These are phyloP conservation scores for Calliphora vicina DNA, from an alignment of 1,140 invertebrate species.

Conservation along the genomic window DNA sequence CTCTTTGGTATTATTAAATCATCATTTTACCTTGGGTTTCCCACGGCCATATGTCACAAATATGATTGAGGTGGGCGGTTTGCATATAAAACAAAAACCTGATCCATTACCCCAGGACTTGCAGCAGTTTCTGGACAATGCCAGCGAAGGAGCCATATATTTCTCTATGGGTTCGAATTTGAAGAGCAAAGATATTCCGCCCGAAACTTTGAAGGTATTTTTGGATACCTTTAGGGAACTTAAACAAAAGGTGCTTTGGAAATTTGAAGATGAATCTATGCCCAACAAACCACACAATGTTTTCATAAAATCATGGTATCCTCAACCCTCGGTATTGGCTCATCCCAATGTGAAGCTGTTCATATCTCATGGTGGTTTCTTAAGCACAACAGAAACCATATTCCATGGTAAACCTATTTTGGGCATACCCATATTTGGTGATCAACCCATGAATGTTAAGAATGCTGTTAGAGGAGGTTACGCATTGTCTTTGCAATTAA, in stretches of 20 bases:
- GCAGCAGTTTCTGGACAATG: conserved; percentile 66
- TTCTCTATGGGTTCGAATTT: conserved; percentile 73
- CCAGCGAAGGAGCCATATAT: conserved; percentile 68
- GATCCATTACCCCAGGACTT: conserved; percentile 63
- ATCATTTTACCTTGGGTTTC: conserved; percentile 66
- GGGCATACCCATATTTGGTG: conserved; percentile 72
- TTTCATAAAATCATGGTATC: conserved; percentile 72
- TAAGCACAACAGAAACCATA: conserved; percentile 76
- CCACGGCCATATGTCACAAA: conserved; percentile 67
- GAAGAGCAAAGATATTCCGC: conserved; percentile 65
- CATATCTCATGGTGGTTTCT: conserved; percentile 76
- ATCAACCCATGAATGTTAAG: conserved; percentile 70
- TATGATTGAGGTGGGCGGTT: conserved; percentile 66
- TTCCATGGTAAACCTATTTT: conserved; percentile 76
- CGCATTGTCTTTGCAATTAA: conserved; percentile 60
- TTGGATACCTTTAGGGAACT: conserved; percentile 67
- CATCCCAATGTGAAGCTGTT: conserved; percentile 75
- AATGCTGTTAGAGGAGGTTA: conserved; percentile 63
- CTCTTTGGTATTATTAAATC: conserved; percentile 67
- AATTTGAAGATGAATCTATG: conserved; percentile 71
- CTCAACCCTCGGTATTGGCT: conserved; percentile 75
- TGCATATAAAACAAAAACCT: conserved; percentile 63
- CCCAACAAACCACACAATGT: conserved; percentile 70
- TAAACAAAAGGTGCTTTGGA: conserved; percentile 72
- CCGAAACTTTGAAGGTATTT: conserved; percentile 65